Conservation (phyloP, 2,113 vertebrate genomes). For the Plotosus lineatus region DNA sequence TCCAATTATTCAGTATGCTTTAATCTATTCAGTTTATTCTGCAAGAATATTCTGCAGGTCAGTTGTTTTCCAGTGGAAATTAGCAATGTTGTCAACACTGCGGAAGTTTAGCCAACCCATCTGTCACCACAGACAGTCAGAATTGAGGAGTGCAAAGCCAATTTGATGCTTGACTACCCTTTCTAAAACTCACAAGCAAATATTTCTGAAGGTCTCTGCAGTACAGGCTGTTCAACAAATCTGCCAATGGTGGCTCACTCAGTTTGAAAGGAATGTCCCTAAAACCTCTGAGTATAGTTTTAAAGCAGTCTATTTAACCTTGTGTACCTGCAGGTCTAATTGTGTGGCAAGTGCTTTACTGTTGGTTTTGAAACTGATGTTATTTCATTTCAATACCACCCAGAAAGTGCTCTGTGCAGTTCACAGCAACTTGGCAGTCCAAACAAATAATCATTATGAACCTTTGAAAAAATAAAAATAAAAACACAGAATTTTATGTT, state of each 20-base stretch:
- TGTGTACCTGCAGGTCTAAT: background rate
- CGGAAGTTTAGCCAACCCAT: constrained; percentile 52
- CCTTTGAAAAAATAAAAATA: background rate
- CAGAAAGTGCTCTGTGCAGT: no score
- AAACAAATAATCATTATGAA: no score
- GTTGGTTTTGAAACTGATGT: no score
- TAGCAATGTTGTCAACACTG: constrained; percentile 7
- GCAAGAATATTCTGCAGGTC: background rate
- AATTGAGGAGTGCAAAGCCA: constrained; percentile 56
- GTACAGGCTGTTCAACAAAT: constrained; percentile 25
- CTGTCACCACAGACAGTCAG: constrained; percentile 54
- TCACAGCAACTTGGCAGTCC: no score
- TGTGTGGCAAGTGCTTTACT: background rate
- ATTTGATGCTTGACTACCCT: constrained; percentile 57
- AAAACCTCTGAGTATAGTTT: background rate
- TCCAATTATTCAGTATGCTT: background rate
- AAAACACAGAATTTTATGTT: no score
- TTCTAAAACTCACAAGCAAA: constrained; percentile 46
- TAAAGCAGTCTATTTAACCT: background rate
- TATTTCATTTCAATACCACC: no score
- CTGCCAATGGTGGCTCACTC: background rate
- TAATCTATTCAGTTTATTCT: background rate
- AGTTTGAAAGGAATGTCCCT: background rate
- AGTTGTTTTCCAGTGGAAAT: background rate
- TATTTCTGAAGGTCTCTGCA: constrained; percentile 45